Percentiles rank a stretch among this genome's conserved stretches.
Conservation (phyloP, 2,113 vertebrate genomes). For the Lethenteron camtschaticum region DNA sequence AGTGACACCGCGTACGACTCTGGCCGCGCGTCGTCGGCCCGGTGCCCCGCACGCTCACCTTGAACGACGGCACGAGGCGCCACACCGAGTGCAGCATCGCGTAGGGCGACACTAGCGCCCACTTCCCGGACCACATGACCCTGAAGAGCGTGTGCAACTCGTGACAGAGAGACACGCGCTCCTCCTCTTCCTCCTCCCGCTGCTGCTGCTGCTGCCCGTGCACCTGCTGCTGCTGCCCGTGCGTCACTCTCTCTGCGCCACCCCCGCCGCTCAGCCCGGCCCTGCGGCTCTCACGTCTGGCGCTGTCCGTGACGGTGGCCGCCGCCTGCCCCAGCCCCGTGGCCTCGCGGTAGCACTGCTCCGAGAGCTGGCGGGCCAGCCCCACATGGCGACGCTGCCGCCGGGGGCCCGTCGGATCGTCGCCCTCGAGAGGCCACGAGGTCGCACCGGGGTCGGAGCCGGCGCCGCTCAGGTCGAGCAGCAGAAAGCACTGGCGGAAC, state of each 20-base stretch:
- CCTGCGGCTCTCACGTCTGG: constrained; percentile 23
- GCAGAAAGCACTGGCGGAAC: constrained; percentile 93
- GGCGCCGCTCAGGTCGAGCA: constrained; percentile 71
- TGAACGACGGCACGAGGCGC: constrained; percentile 83
- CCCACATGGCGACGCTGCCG: constrained; percentile 19
- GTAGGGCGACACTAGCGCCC: constrained; percentile 85
- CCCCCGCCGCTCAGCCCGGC: constrained; percentile 29
- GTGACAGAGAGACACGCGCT: constrained; percentile 91
- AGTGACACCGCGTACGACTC: no score
- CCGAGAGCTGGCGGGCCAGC: constrained; percentile 36
- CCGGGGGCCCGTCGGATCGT: not conserved
- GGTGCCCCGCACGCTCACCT: no score
- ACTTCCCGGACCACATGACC: constrained; percentile 97
- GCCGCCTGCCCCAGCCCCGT: constrained; percentile 23
- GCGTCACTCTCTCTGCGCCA: constrained; percentile 13
- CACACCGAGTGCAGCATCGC: constrained; percentile 98
- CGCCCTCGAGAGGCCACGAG: not conserved
- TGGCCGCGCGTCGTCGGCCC: no score
- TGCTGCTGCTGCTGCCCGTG: constrained; percentile 59
- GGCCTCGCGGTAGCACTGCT: constrained; percentile 18
- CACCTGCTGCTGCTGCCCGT: constrained; percentile 29
- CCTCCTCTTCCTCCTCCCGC: constrained; percentile 60
- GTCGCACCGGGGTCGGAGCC: constrained; percentile 43
- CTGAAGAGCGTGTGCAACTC: constrained; percentile 93
- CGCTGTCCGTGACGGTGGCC: constrained; percentile 18